Conservation (phyloP, 2,797 vertebrate genomes). For the Ptychadena robeensis region DNA sequence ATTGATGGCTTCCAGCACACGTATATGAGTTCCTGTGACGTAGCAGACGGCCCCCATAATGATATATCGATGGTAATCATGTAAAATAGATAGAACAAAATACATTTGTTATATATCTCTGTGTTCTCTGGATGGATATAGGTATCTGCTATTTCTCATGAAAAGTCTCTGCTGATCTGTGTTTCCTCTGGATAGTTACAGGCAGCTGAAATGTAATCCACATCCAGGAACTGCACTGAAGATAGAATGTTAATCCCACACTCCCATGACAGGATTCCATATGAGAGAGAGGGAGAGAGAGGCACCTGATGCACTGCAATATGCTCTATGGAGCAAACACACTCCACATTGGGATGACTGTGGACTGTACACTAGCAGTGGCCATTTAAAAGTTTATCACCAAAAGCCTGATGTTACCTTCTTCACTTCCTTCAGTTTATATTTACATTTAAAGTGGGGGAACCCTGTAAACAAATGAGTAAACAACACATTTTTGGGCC, state of each 20-base stretch:
- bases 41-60: not conserved
- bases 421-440: constrained; percentile 3
- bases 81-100: constrained; percentile 33
- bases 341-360: not conserved
- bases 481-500: no score
- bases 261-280: constrained; percentile 19
- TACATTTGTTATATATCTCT: constrained; percentile 63
- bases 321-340: constrained; percentile 21
- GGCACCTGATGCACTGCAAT: not conserved
- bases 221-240: constrained; percentile 62
- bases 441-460: no score
- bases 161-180: constrained; percentile 13
- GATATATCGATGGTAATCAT: not conserved
- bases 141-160: constrained; percentile 15
- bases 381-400: constrained; percentile 6
- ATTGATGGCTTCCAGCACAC: not conserved
- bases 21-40: not conserved
- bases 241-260: constrained; percentile 50
- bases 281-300: not conserved
- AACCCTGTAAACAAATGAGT: no score
- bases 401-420: not conserved
- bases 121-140: constrained; percentile 60
- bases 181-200: constrained; percentile 39
- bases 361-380: constrained; percentile 10
- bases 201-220: constrained; percentile 57